Evolutionary conservation across 2,113 vertebrate genomes (phyloP), one percentile per base, ranked within the genome.

Genomic region (Oryzias melastigma): DNA sequence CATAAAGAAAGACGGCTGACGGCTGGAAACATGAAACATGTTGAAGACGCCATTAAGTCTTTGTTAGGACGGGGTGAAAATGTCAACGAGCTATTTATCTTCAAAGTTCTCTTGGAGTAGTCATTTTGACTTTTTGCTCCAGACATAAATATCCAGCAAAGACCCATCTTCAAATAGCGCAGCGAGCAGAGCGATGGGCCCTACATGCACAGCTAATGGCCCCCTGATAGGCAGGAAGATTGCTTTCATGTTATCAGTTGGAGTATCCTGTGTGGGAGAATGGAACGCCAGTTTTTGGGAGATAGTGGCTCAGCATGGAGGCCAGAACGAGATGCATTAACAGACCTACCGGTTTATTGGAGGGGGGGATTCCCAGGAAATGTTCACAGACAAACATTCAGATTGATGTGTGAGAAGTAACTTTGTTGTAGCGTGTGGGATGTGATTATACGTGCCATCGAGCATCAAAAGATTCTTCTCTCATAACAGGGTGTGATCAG

Each of bases 401-500:
- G 25, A 29, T 52, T 56, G 68, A 25, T 47, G 40, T 18, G 50
- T 44, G 65, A 41, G 51, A 48, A 62, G 49, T 2, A 16, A 25
- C 24, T n/a, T 12, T 1, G 20, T 1, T 8, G 20, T 5, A 54
- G 20, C 25, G 25, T 15, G 58, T 59, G 27, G 58, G 54, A 25
- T 22, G 52, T 29, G 44, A 68, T 35, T 25, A 15, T 8, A 42
- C 53, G 40, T 43, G 5, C 66, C 35, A 53, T 54, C 8, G 22
- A 58, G 64, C 63, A 62, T 73, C 22, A 52, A 72, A 56, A 46
- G 4, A 55, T 16, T 17, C 22, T 81, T 17, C 68, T 60, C 56
- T 52, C 7, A 10, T 55, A 70, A 17, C 68, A 98, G 97, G 97
- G 97, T 0, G 80, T 88, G 50, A 96, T 99, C 1, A 88, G 92